These are phyloP conservation scores for Bettongia penicillata DNA, from an alignment of 2,113 vertebrate species.

Conservation along the genomic window DNA sequence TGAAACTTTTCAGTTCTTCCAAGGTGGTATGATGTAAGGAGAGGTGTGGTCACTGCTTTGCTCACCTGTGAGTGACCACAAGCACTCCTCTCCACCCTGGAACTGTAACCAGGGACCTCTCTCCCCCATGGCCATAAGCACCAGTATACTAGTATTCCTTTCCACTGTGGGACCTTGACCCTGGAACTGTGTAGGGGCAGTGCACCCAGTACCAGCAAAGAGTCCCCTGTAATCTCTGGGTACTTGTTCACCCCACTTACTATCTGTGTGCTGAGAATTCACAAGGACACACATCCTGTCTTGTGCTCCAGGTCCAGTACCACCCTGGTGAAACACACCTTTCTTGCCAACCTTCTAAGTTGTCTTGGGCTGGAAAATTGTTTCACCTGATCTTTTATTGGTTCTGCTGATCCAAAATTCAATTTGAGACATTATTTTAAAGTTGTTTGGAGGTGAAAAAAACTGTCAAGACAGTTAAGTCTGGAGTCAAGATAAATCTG, in stretches of 20 bases:
- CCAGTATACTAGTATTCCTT: not conserved
- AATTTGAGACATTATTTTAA: not conserved
- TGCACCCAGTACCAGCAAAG: not conserved
- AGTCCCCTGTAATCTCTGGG: not conserved
- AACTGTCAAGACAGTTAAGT: not conserved
- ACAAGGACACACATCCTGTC: too few relatives aligned
- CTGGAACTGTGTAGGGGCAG: not conserved
- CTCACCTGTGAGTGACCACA: not conserved
- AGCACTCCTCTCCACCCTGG: not conserved
- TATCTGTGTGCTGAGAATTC: not conserved
- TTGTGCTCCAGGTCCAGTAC: not conserved
- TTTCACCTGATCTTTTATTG: not conserved
- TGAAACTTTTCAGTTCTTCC: not conserved
- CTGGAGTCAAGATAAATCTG: not conserved
- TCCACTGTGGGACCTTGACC: not conserved
- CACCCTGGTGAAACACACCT: not conserved
- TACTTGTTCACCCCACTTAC: not conserved
- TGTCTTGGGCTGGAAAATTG: not conserved
- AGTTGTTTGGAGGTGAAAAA: not conserved
- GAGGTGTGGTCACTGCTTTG: too few relatives aligned
- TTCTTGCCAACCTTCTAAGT: not conserved
- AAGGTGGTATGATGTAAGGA: too few relatives aligned
- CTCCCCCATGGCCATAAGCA: not conserved
- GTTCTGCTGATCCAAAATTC: not conserved
- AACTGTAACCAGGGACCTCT: not conserved